Conservation (phyloP, 2,888 invertebrate species). For the Scelioninae gen. 2 region DNA sequence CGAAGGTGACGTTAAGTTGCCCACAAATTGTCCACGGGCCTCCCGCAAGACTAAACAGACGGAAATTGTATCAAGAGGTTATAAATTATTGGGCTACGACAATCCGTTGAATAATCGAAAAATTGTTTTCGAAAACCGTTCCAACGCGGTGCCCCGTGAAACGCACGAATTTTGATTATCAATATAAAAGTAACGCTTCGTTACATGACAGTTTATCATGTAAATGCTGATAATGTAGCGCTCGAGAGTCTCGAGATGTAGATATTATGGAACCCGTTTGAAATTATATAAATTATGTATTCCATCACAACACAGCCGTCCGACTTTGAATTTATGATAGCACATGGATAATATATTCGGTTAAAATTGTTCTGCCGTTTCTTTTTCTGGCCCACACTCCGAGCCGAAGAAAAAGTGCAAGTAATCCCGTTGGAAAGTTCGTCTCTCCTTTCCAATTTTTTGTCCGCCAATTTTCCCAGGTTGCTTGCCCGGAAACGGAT, state of each 20-base stretch:
- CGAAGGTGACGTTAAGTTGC: no score
- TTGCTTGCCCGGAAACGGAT: no score
- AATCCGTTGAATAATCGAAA: no score
- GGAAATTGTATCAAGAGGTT: no score
- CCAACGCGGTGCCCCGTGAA: no score
- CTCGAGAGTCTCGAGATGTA: slow-evolving; percentile 22
- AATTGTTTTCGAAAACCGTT: no score
- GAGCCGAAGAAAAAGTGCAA: not conserved
- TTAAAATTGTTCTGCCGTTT: not conserved
- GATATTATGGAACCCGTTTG: slow-evolving; percentile 27
- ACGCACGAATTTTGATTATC: no score
- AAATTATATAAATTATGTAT: slow-evolving; percentile 19
- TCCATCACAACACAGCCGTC: not conserved
- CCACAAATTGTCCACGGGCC: no score
- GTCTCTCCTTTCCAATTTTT: not conserved
- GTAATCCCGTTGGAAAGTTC: not conserved
- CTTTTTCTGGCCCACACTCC: not conserved
- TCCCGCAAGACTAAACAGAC: no score
- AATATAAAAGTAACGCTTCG: no score
- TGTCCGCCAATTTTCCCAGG: no score
- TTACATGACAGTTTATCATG: slow-evolving; percentile 18
- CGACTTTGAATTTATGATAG: slow-evolving; percentile 1
- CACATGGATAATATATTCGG: slow-evolving; percentile 2
- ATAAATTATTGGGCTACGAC: no score
- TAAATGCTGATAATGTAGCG: slow-evolving; percentile 16